Base-by-base conservation (phyloP, 2,888 invertebrate species). In the Microplitis deprimator region DNA sequence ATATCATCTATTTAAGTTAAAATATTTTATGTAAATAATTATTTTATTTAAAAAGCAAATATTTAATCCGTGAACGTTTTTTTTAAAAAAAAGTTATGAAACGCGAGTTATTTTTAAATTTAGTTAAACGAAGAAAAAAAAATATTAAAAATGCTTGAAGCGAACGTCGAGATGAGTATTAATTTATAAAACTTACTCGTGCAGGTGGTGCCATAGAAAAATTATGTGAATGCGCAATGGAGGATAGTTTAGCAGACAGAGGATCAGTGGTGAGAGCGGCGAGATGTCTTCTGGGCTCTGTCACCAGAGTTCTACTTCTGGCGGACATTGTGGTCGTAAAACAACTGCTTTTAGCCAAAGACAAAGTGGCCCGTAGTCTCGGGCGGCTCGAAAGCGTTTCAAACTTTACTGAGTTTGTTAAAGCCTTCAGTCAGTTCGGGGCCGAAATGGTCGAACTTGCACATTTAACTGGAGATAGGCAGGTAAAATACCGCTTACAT, bases 391-490 rank as follows among this genome's bases (percentile, higher is more conserved):
- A 96, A 90, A 95, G 95, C 71, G 96, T 97, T 80, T 95, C 95
- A 84, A 96, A 96, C 91, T 96, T 96, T 89, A 97, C 98, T 73
- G 99, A 99, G 91, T 99, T 99, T 90, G 98, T 99, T 77, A 96
- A 98, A 89, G 97, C 98, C 29, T 99, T 99, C 91, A 98, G 98
- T 83, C 97, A 98, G 90, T 99, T 99, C 90, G 99, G 99, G 62
- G 96, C 96, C 29, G 98, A 99, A 90, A 99, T 99, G 98, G 98
- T 99, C 81, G 98, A 99, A 90, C 91, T 99, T 83, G 98, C 99
- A 38, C 96, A 98, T 89, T 92, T 98, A 79, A 97, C 98, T 20
- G 98, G 94, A 16, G 94, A 94, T 86, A 90, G 94, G 84, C 94
- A 94, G 88, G 90, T 90, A 77, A 82, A 81, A 41, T 60, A 64